Percentiles rank a stretch among this genome's conserved stretches.
Conservation (phyloP, 2,797 vertebrate species). For the Synanceia verrucosa region DNA sequence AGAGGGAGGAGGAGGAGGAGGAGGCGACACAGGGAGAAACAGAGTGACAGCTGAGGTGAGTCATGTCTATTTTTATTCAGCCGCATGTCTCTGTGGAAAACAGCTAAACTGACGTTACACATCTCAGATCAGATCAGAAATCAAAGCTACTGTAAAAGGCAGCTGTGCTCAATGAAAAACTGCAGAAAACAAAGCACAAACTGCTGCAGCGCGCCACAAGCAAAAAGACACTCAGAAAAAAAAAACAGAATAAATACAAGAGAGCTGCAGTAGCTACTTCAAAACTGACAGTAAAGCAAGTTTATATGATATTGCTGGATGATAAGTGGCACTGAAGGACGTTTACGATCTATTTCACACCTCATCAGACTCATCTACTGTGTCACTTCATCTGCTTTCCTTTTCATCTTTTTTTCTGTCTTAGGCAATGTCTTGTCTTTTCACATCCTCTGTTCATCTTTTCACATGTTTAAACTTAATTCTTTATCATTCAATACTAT, state of each 20-base stretch:
- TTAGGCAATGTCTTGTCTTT: slow-evolving; percentile 26
- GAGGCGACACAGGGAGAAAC: slow-evolving; percentile 65
- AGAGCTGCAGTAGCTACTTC: neutral
- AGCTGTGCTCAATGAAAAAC: slow-evolving; percentile 24
- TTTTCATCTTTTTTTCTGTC: slow-evolving; percentile 13
- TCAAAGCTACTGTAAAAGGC: slow-evolving; percentile 37
- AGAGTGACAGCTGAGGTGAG: slow-evolving; percentile 77
- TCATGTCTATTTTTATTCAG: slow-evolving; percentile 82
- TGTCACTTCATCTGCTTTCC: slow-evolving; percentile 25
- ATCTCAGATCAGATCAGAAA: slow-evolving; percentile 53
- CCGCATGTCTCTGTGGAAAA: slow-evolving; percentile 53
- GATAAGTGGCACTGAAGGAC: slow-evolving; percentile 15
- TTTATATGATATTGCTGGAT: neutral
- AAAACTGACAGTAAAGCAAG: slow-evolving; percentile 8
- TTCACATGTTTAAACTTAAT: slow-evolving; percentile 25
- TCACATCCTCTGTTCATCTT: slow-evolving; percentile 62
- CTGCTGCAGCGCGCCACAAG: slow-evolving; percentile 23
- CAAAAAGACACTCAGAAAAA: slow-evolving; percentile 32
- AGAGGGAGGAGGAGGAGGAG: slow-evolving; percentile 3
- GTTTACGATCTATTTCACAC: slow-evolving; percentile 23
- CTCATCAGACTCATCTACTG: slow-evolving; percentile 3
- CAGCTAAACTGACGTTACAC: slow-evolving; percentile 59
- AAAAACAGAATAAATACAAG: slow-evolving; percentile 30
- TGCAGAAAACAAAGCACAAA: slow-evolving; percentile 47
- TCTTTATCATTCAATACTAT: slow-evolving; percentile 20